These are phyloP conservation scores for Scaptomyza graminum DNA, from an alignment of 1,140 invertebrate species.

Conservation along the genomic window DNA sequence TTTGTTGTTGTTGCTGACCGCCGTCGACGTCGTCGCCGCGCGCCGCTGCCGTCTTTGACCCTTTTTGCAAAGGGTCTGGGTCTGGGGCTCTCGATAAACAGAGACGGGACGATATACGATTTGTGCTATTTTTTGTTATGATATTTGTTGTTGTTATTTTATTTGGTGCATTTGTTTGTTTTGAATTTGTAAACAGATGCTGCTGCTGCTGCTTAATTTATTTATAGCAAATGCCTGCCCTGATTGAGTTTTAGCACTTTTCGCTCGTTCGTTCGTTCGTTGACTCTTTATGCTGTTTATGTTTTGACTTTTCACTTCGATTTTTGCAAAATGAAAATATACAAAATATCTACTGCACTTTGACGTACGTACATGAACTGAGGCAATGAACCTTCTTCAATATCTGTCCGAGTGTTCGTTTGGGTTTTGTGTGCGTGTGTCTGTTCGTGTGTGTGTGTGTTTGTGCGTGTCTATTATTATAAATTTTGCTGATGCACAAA, in stretches of 20 bases:
- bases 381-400: slow-evolving; percentile 52
- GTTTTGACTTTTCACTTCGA: slow-evolving; percentile 61
- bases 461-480: slow-evolving; percentile 70
- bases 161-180: slow-evolving; percentile 69
- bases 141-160: slow-evolving; percentile 34
- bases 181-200: slow-evolving; percentile 61
- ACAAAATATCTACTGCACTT: slow-evolving; percentile 67
- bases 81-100: slow-evolving; percentile 4
- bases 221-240: slow-evolving; percentile 54
- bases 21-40: too few species aligned
- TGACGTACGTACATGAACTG: slow-evolving; percentile 45
- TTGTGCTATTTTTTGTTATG: slow-evolving; percentile 21
- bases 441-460: slow-evolving; percentile 38
- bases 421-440: slow-evolving; percentile 15
- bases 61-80: slow-evolving; percentile 1
- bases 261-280: slow-evolving; percentile 31
- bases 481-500: slow-evolving; percentile 47
- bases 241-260: slow-evolving; percentile 1
- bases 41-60: background rate
- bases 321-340: slow-evolving; percentile 55
- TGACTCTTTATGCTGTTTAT: slow-evolving; percentile 35
- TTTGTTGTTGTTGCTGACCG: slow-evolving; percentile 15
- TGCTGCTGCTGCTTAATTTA: slow-evolving; percentile 39
- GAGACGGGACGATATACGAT: slow-evolving; percentile 14
- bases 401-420: slow-evolving; percentile 25